A percentile compares a stretch with the other conserved stretches of the same genome.
phyloP scores from a whole-genome alignment of 2,888 invertebrate species.

The Heteropelma amictum region DNA sequence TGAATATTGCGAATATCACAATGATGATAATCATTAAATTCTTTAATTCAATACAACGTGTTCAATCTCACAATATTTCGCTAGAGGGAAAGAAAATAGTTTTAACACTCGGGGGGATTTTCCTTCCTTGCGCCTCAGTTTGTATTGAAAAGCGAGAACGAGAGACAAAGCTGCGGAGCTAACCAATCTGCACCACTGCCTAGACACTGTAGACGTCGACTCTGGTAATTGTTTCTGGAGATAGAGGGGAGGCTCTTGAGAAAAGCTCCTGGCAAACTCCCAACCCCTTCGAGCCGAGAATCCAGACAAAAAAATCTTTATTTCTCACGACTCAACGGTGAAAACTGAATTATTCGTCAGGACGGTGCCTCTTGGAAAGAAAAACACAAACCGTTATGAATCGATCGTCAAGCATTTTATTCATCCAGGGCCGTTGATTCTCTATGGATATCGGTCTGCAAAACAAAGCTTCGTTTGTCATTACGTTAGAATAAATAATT shows the following conservation, averaged over 20 bases:
- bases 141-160: not conserved
- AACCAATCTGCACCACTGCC: constrained; percentile 11
- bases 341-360: constrained; percentile 37
- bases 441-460: not conserved
- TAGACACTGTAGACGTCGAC: constrained; percentile 2
- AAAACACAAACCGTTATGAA: too few relatives aligned
- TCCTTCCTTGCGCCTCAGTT: too few relatives aligned
- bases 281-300: constrained; percentile 7
- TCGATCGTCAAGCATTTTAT: too few relatives aligned
- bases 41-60: too few relatives aligned
- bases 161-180: not conserved
- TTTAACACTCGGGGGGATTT: too few relatives aligned
- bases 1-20: too few relatives aligned
- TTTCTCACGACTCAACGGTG: constrained; percentile 12
- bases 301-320: not conserved
- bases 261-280: constrained; percentile 42
- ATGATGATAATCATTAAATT: too few relatives aligned
- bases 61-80: too few relatives aligned
- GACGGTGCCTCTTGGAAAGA: not conserved
- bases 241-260: constrained; percentile 33
- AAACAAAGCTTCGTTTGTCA: constrained; percentile 44
- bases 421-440: not conserved
- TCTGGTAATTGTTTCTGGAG: constrained; percentile 39
- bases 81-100: too few relatives aligned
- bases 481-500: constrained; percentile 41